phyloP scores from a whole-genome alignment of 2,797 vertebrate genomes.

The Erethizon dorsatum region DNA sequence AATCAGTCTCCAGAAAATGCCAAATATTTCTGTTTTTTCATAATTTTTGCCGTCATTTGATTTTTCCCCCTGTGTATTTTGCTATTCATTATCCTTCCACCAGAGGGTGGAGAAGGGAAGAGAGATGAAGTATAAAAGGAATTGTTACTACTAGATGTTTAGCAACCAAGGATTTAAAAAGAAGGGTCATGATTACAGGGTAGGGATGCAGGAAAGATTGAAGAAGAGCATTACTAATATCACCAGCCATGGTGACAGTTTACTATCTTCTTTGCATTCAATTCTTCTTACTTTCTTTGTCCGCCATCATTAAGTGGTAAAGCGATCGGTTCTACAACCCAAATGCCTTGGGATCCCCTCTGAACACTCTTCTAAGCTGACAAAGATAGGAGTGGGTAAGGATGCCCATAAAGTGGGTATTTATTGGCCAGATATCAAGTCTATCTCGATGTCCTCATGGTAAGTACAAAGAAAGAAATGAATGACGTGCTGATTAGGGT shows the following conservation, averaged over 20 bases:
- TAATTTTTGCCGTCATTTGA: constrained; percentile 31
- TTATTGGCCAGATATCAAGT: neutral
- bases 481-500: neutral
- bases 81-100: constrained; percentile 82
- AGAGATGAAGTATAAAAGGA: constrained; percentile 34
- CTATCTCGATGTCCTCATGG: neutral
- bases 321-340: neutral
- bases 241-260: neutral
- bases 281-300: constrained; percentile 6
- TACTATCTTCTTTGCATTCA: neutral
- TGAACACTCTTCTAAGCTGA: neutral
- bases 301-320: neutral
- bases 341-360: neutral
- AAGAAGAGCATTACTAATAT: neutral
- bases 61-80: constrained; percentile 57
- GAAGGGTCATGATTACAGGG: neutral
- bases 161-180: neutral
- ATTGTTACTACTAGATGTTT: neutral
- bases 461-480: constrained; percentile 5
- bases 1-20: constrained; percentile 39
- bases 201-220: neutral
- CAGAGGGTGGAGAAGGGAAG: constrained; percentile 83
- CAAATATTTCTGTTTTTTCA: constrained; percentile 6
- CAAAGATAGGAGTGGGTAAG: neutral
- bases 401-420: neutral